Percentiles rank a stretch among this genome's conserved stretches.
Evolutionary conservation across 2,888 invertebrate genomes (phyloP).

Genomic region (Ecliptopera silaceata): DNA sequence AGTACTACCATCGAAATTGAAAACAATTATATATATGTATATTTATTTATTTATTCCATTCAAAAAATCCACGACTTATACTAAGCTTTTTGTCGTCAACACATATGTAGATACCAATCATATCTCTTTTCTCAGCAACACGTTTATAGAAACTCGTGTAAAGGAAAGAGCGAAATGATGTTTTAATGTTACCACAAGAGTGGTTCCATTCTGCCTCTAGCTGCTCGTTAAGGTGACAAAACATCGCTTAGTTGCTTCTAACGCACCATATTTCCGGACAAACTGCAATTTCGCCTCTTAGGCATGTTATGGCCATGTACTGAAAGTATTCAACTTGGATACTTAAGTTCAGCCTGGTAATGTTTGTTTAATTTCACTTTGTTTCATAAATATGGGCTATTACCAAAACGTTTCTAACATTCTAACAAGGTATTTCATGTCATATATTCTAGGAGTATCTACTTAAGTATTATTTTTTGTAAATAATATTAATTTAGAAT

Average conservation of each 20-base stretch:
- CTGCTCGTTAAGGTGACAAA: conserved; percentile 58
- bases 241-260: conserved; percentile 56
- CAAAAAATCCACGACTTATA: too few relatives aligned
- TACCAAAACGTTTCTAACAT: not conserved
- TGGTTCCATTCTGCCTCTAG: conserved; percentile 50
- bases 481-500: too few relatives aligned
- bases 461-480: too few relatives aligned
- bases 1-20: too few relatives aligned
- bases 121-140: conserved; percentile 9
- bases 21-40: too few relatives aligned
- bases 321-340: conserved; percentile 50
- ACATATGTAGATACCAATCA: too few relatives aligned
- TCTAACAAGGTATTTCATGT: too few relatives aligned
- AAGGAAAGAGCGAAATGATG: conserved; percentile 49
- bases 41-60: too few relatives aligned
- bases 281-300: conserved; percentile 56
- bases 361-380: conserved; percentile 28
- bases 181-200: conserved; percentile 46
- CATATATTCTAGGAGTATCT: too few relatives aligned
- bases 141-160: conserved; percentile 5
- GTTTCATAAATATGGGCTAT: conserved; percentile 21
- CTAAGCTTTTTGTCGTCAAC: too few relatives aligned
- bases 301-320: conserved; percentile 41
- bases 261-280: conserved; percentile 49
- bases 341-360: conserved; percentile 42